These are phyloP conservation scores for Pygmarrhopalites habei DNA, from an alignment of 1,140 invertebrate species.

Conservation along the genomic window DNA sequence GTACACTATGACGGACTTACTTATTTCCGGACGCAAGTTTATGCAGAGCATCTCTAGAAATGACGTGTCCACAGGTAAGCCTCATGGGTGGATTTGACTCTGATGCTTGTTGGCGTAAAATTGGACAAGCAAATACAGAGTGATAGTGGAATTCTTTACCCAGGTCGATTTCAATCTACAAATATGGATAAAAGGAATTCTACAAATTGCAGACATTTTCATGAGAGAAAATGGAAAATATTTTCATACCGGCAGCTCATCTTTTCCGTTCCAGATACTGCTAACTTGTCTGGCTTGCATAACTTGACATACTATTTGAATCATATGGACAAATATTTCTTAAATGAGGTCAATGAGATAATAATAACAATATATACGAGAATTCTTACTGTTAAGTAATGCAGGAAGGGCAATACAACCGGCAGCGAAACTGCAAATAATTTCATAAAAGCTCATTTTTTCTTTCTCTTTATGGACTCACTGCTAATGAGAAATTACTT, in stretches of 20 bases:
- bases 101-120: conserved; percentile 90
- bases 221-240: neutral
- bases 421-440: conserved; percentile 73
- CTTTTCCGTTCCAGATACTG: conserved; percentile 89
- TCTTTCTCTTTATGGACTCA: no score
- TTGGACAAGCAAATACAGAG: conserved; percentile 97
- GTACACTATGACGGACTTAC: conserved; percentile 50
- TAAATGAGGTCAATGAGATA: no score
- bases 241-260: conserved; percentile 81
- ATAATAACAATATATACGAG: no score
- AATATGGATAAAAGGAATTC: conserved; percentile 36
- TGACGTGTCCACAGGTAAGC: conserved; percentile 94
- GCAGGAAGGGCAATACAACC: conserved; percentile 89
- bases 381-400: conserved; percentile 83
- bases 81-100: conserved; percentile 96
- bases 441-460: conserved; percentile 27
- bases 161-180: conserved; percentile 83
- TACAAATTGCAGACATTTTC: neutral
- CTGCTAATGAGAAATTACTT: no score
- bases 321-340: no score
- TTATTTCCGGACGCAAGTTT: conserved; percentile 89
- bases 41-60: conserved; percentile 90
- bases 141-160: conserved; percentile 84
- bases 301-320: conserved; percentile 88
- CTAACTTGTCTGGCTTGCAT: conserved; percentile 92